Percentiles rank a stretch among this genome's conserved stretches.
phyloP scores from a whole-genome alignment of 1,140 invertebrate species.

The Dryas iulia region DNA sequence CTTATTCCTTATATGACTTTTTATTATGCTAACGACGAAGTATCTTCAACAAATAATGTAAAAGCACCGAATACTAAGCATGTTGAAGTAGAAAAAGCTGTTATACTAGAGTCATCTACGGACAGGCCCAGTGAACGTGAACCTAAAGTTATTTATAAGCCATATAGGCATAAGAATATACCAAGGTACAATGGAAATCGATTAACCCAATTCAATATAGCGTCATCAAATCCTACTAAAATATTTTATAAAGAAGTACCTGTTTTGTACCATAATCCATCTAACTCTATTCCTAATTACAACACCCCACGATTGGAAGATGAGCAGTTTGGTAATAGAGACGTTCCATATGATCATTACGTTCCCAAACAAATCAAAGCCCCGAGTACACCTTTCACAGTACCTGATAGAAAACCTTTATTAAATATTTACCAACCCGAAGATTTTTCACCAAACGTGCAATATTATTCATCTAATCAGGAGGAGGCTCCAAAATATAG shows the following conservation, averaged over 20 bases:
- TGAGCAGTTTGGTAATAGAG: slow-evolving; percentile 37
- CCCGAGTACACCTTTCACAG: slow-evolving; percentile 40
- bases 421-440: slow-evolving; percentile 56
- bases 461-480: slow-evolving; percentile 67
- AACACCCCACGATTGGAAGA: slow-evolving; percentile 44
- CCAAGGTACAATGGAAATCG: slow-evolving; percentile 76
- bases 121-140: slow-evolving; percentile 45
- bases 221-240: slow-evolving; percentile 72
- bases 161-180: slow-evolving; percentile 57
- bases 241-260: slow-evolving; percentile 63
- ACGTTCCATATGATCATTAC: slow-evolving; percentile 46
- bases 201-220: slow-evolving; percentile 74
- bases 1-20: slow-evolving; percentile 91
- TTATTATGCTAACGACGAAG: slow-evolving; percentile 85
- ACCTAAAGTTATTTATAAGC: slow-evolving; percentile 53
- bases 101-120: slow-evolving; percentile 59
- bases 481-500: slow-evolving; percentile 66
- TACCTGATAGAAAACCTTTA: slow-evolving; percentile 50
- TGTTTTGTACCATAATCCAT: slow-evolving; percentile 40
- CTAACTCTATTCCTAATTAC: slow-evolving; percentile 46
- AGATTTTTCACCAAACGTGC: slow-evolving; percentile 46
- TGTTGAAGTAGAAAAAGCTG: slow-evolving; percentile 68
- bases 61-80: slow-evolving; percentile 40
- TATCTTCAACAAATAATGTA: slow-evolving; percentile 48
- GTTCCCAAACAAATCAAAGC: slow-evolving; percentile 54